phyloP scores from a whole-genome alignment of 2,888 invertebrate genomes.

The Acleris cristana region DNA sequence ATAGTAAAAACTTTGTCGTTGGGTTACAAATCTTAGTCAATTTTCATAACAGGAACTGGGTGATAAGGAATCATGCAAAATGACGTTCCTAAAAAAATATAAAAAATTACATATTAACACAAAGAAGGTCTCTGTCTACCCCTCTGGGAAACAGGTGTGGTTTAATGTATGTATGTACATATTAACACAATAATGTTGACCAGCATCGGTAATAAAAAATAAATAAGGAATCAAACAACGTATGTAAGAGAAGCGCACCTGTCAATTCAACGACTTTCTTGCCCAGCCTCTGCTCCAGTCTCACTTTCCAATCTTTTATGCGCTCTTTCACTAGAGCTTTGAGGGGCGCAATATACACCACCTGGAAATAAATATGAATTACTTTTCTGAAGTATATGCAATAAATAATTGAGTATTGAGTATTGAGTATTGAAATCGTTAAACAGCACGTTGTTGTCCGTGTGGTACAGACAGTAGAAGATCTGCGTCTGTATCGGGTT shows the following conservation, averaged over 20 bases:
- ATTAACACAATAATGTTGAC: not conserved
- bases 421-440: too few relatives aligned
- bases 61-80: too few relatives aligned
- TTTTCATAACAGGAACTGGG: too few relatives aligned
- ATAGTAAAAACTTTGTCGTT: too few relatives aligned
- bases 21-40: too few relatives aligned
- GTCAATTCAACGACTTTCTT: conserved; percentile 97
- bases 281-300: conserved; percentile 88
- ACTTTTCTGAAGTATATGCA: not conserved
- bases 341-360: conserved; percentile 98
- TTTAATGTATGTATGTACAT: too few relatives aligned
- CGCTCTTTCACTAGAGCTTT: conserved; percentile 99
- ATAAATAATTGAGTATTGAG: too few relatives aligned
- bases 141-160: too few relatives aligned
- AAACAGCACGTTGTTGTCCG: too few relatives aligned
- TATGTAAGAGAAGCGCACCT: conserved; percentile 75
- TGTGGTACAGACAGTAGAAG: conserved; percentile 97
- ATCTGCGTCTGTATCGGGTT: conserved; percentile 99
- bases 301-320: conserved; percentile 96
- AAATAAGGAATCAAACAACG: not conserved
- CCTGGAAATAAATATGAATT: conserved; percentile 70
- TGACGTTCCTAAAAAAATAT: not conserved
- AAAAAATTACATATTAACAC: not conserved
- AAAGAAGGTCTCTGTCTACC: too few relatives aligned
- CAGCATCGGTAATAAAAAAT: not conserved